phyloP scores from a whole-genome alignment of 2,797 vertebrate species.

The Cheirogaleus major region DNA sequence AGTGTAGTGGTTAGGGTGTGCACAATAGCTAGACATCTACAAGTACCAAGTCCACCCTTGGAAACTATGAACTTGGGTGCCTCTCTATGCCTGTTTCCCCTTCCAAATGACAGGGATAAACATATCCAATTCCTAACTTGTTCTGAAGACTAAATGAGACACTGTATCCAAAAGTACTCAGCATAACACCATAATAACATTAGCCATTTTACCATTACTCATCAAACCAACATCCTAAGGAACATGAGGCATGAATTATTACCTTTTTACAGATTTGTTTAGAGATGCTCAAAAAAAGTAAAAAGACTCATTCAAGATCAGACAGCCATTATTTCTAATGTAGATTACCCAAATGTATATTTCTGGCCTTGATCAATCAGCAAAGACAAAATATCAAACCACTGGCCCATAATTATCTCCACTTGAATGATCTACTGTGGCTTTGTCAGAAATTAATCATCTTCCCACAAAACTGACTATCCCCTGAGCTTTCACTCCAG shows the following conservation, averaged over 20 bases:
- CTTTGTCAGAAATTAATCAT: constrained; percentile 2
- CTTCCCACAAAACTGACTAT: background rate
- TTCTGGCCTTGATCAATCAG: background rate
- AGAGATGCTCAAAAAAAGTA: background rate
- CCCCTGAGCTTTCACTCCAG: background rate
- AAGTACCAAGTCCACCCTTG: background rate
- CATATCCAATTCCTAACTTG: background rate
- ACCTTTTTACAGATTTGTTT: background rate
- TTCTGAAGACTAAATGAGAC: constrained; percentile 2
- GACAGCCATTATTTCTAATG: background rate
- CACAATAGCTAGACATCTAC: background rate
- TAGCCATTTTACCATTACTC: background rate
- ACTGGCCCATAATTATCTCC: background rate
- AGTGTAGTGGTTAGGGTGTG: background rate
- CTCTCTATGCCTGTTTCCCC: background rate
- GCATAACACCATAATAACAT: background rate
- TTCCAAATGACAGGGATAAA: background rate
- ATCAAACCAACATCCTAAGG: background rate
- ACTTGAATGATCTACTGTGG: background rate
- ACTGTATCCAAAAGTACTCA: background rate
- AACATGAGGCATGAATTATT: background rate
- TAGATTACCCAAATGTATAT: background rate
- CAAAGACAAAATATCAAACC: constrained; percentile 31
- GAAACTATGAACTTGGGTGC: background rate
- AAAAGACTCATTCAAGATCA: constrained; percentile 24